Base-by-base conservation (phyloP, 2,888 invertebrate genomes). In the Thumatha senex region DNA sequence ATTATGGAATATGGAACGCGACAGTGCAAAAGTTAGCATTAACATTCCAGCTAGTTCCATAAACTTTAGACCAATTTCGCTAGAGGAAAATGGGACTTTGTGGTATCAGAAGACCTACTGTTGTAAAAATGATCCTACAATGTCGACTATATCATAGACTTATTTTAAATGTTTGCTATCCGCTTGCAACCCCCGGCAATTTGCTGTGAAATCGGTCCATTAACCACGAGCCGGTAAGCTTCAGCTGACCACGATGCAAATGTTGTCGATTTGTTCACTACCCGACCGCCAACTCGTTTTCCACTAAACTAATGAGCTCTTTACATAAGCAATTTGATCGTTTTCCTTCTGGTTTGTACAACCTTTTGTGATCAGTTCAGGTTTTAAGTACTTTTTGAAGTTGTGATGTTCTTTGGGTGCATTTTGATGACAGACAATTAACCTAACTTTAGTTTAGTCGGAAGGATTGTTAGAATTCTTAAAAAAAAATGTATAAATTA, bases 261-360 rank as follows among this genome's bases (percentile, higher is more conserved):
- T 79, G 75, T 73, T 65, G 68, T 54, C 78, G 67, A 80, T 80
- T 80, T 80, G 77, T 80, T 68, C 64, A 53, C 46, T 58, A 60
- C 65, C 60, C 74, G 56, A 45, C 57, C 40, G 48, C 40, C 57
- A 54, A 56, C 54, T 61, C 64, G 45, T 66, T 63, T 56, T 53
- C 67, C 57, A 72, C 70, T 70, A 66, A 72, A 70, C 72, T 80
- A 80, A 80, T 80, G 76, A 75, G 65, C 66, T 71, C 63, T 62
- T 69, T 61, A 70, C 64, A 69, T 58, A 65, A 58, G 70, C 68
- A 76, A 59, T 54, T 49, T 58, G 58, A 66, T 69, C 63, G 72
- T 76, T 72, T 64, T 59, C 70, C n/a, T 68, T 56, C 64, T n/a
- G 54, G 58, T 61, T 55, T 58, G 61, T 61, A 42, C 42, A 15